Evolutionary conservation across 2,797 vertebrate species (phyloP), one percentile per base, ranked within the genome.

Genomic region (Amblyraja radiata): DNA sequence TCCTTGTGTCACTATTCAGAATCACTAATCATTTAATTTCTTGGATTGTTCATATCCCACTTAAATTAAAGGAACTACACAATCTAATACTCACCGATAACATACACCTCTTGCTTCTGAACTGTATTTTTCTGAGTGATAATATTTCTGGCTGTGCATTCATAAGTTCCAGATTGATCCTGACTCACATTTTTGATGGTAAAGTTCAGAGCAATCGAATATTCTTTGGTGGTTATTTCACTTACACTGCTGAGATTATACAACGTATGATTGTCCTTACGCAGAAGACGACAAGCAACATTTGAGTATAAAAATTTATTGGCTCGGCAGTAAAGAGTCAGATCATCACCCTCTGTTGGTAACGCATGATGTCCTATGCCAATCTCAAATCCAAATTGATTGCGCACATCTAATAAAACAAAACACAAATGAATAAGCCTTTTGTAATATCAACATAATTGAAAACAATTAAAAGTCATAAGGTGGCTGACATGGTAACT

Each of bases 221-320:
- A 97, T 78, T 97, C 96, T 21, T 95, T 97, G 0, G 94, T 94
- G 65, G 95, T 90, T 80, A 97, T 95, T 93, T 93, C 95, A 93
- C 94, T 96, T 16, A 95, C 94, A 94, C 96, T 97, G 93, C 95
- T 94, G 58, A 94, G 94, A 74, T 95, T 94, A 2, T 93, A 93
- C 28, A 83, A 92, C 0, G 96, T 97, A 93, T 95, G 95, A 88
- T 97, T 97, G 77, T 94, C 96, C 78, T 94, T 96, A 94, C 95
- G 94, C 8, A 96, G 95, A 93, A 96, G 96, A 94, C 96, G 96
- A 98, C 98, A 99, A 71, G 97, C 96, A 94, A 99, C 93, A 76
- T 97, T 95, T 80, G 96, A 96, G 96, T 98, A 99, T 83, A 99
- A 95, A 96, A 98, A 97, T 94, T 97, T 99, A 96, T 97, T 99